Conservation (phyloP, 2,888 invertebrate genomes). For the Diarsia mendica region DNA sequence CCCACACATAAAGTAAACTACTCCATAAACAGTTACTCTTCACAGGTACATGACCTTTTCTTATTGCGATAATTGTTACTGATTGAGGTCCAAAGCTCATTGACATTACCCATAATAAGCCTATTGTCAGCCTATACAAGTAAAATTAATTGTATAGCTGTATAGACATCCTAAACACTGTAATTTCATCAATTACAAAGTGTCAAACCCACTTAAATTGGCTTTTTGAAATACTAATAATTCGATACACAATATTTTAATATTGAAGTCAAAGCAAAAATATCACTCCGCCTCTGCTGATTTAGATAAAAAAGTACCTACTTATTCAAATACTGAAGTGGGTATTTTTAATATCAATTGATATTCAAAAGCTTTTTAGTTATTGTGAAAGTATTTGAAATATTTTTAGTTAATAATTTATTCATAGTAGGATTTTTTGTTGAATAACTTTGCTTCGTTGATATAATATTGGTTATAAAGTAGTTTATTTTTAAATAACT, state of each 20-base stretch:
- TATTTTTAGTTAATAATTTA: not conserved
- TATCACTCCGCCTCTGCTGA: not conserved
- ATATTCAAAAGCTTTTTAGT: conserved; percentile 8
- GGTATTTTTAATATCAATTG: not conserved
- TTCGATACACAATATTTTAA: not conserved
- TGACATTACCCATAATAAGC: not conserved
- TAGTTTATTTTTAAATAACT: not conserved
- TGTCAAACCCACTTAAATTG: not conserved
- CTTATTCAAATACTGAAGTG: not conserved
- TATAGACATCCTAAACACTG: not conserved
- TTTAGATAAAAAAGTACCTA: not conserved
- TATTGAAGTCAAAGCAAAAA: not conserved
- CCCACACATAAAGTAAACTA: no score
- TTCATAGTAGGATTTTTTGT: not conserved
- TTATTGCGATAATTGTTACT: not conserved
- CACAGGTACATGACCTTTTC: not conserved
- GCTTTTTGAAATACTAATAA: not conserved
- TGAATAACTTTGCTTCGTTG: not conserved
- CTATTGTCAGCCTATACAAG: not conserved
- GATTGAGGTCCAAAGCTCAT: not conserved
- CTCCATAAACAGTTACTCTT: not conserved
- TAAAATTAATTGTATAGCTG: not conserved
- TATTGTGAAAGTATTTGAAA: not conserved
- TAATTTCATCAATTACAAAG: not conserved
- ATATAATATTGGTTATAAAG: not conserved